A percentile compares a stretch with the other conserved stretches of the same genome.
These are phyloP conservation scores for Aphelinus certus DNA, from an alignment of 1,140 invertebrate species.

Conservation along the genomic window DNA sequence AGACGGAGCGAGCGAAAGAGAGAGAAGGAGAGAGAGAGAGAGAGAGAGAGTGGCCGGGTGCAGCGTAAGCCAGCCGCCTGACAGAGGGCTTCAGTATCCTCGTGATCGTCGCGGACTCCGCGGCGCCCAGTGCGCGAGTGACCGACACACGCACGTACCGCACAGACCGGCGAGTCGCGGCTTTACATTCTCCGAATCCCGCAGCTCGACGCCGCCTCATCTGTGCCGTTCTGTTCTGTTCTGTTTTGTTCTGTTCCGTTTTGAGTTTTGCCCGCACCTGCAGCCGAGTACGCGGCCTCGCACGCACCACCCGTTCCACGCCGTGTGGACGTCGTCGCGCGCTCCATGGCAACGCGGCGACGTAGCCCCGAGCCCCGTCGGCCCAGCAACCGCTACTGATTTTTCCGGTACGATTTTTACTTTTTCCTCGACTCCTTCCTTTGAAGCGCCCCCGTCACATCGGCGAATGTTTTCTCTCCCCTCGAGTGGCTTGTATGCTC, in stretches of 20 bases:
- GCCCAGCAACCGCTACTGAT: neutral
- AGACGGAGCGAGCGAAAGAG: neutral
- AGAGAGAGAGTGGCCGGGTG: constrained; percentile 13
- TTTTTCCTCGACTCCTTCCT: neutral
- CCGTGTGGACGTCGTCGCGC: constrained; percentile 6
- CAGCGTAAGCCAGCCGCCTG: neutral
- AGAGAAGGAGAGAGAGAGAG: constrained; percentile 8
- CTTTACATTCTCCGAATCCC: neutral
- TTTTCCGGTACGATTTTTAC: neutral
- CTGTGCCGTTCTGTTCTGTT: neutral
- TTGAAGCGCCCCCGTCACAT: no score
- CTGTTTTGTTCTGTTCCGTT: neutral
- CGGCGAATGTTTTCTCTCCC: no score
- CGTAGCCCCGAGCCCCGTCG: neutral
- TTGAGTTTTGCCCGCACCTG: neutral
- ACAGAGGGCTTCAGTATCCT: constrained; percentile 11
- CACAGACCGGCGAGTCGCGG: no score
- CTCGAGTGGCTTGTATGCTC: no score
- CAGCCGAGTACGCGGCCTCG: neutral
- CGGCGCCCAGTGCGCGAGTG: neutral
- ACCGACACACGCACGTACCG: no score
- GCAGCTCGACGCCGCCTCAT: neutral
- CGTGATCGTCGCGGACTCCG: constrained; percentile 16
- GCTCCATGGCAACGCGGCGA: constrained; percentile 26
- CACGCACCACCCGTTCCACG: no score